These are phyloP conservation scores for Agrochola circellaris DNA, from an alignment of 2,888 invertebrate genomes.

Conservation along the genomic window DNA sequence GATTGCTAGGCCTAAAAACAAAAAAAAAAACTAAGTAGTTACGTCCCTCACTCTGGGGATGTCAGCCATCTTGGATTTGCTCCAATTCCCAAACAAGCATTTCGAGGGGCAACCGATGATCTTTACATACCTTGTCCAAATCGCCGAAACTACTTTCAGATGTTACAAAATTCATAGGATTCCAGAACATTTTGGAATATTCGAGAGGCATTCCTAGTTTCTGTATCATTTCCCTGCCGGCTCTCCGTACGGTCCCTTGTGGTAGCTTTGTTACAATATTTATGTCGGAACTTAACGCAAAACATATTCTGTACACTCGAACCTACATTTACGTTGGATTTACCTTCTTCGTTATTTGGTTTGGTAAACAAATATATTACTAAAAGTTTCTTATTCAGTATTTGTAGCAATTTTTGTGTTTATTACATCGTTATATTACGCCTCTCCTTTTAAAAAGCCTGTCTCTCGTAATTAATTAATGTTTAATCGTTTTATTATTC, in stretches of 20 bases:
- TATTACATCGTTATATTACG: conserved; percentile 28
- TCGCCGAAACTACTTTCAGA: conserved; percentile 60
- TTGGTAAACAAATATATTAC: conserved; percentile 10
- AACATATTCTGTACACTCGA: conserved; percentile 48
- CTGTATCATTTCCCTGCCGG: conserved; percentile 66
- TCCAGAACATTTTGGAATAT: conserved; percentile 63
- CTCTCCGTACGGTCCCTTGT: conserved; percentile 49
- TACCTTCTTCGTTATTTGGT: conserved; percentile 21
- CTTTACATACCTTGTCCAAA: conserved; percentile 48
- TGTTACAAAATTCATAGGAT: conserved; percentile 67
- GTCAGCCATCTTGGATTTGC: conserved; percentile 53
- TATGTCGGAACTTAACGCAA: conserved; percentile 57
- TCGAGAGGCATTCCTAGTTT: conserved; percentile 62
- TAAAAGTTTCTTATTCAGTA: not conserved
- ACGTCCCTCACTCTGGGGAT: conserved; percentile 26
- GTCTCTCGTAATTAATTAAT: conserved; percentile 40
- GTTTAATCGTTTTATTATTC: conserved; percentile 52
- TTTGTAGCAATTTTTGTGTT: conserved; percentile 38
- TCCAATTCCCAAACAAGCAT: conserved; percentile 49
- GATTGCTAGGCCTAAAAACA: not conserved
- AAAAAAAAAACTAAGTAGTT: conserved; percentile 3
- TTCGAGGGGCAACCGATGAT: conserved; percentile 38
- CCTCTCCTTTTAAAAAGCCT: conserved; percentile 15
- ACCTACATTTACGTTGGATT: conserved; percentile 33
- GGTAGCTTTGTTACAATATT: conserved; percentile 65